Evolutionary conservation across 2,888 invertebrate species (phyloP), one percentile per base, ranked within the genome.

Genomic region (Hirudinaria manillensis): DNA sequence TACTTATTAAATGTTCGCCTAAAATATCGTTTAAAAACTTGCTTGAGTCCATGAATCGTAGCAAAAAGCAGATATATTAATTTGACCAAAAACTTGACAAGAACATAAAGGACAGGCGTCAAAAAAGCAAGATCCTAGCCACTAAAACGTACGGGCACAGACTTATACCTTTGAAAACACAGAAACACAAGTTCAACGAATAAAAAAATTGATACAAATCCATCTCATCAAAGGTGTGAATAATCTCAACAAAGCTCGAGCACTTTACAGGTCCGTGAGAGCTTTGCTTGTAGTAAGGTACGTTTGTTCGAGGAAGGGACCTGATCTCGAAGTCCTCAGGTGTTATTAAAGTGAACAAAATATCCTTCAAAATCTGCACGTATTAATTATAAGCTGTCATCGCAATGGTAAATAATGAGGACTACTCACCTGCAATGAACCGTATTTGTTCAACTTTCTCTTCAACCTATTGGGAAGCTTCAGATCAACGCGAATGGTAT

Each of bases 281-380:
- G 71, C 90, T 89, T 24, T 29, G 56, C 56, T 70, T 73, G 68
- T 86, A 85, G 82, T 90, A 90, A 4, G 90, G 89, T 75, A 97
- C 87, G 77, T 91, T 89, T 79, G 93, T 90, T 84, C 93, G 92
- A 0, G 97, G 97, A 85, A 93, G 97, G 87, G 95, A 96, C 79
- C 94, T 94, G 79, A 97, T 93, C 87, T 96, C 93, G 84, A 97
- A 97, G 83, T 91, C 90, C 83, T 93, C 84, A 89, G 97, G 97
- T 21, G 96, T 91, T 81, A 91, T 90, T 4, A 94, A n/a, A 93
- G 87, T 97, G 94, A 83, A 95, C 94, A 87, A 96, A 87, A 92
- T 97, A 86, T 93, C 91, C 87, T 94, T 94, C 78, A 99, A 89
- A 84, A 92, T 92, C 94, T 97, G 87, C 53, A 89, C 77, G 76